phyloP scores from a whole-genome alignment of 2,113 vertebrate species.

The Ascaphus truei region DNA sequence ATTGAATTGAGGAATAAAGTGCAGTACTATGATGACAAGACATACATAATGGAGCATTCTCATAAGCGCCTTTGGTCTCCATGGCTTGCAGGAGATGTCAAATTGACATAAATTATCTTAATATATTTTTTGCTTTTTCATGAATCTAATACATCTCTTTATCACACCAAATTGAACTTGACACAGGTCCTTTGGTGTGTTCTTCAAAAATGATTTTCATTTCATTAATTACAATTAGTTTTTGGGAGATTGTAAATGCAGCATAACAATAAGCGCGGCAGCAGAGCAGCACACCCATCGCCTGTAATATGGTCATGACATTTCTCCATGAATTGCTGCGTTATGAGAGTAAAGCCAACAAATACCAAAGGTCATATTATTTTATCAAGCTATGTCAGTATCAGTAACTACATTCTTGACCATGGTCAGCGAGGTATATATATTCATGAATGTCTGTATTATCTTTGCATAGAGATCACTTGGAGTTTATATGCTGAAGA shows the following conservation, averaged over 20 bases:
- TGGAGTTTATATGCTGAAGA: neutral
- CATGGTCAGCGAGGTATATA: conserved; percentile 2
- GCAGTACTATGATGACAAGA: too few species aligned
- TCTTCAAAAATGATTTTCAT: neutral
- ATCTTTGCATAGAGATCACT: conserved; percentile 21
- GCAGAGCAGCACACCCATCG: neutral
- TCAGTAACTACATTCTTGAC: neutral
- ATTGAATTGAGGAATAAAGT: too few species aligned
- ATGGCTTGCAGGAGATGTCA: too few species aligned
- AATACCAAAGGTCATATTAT: conserved; percentile 4
- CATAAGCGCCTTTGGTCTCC: too few species aligned
- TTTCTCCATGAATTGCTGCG: neutral
- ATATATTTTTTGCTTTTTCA: too few species aligned
- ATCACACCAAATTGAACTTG: neutral
- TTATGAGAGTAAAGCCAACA: neutral
- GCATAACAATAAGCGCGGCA: neutral
- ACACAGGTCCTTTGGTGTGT: neutral
- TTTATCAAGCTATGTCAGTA: conserved; percentile 1
- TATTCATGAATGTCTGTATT: conserved; percentile 21
- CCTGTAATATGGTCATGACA: neutral
- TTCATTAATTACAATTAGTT: neutral
- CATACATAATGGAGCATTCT: too few species aligned
- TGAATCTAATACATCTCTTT: too few species aligned
- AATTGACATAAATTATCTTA: too few species aligned
- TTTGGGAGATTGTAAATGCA: neutral